Percentiles rank a stretch among this genome's conserved stretches.
These are phyloP conservation scores for Pachliopta kotzebuea DNA, from an alignment of 2,888 invertebrate genomes.

Conservation along the genomic window DNA sequence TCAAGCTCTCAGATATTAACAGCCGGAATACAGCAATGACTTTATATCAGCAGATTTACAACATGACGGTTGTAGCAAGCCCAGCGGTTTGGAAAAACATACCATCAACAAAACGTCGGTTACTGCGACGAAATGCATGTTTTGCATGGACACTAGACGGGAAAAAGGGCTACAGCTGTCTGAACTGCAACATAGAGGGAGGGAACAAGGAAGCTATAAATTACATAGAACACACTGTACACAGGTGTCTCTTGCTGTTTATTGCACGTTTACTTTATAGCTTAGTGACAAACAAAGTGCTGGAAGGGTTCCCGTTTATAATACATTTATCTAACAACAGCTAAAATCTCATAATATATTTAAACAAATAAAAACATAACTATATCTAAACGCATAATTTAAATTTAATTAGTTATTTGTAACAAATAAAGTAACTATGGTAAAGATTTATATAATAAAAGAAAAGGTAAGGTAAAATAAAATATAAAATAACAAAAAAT, in stretches of 20 bases:
- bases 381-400: too few relatives aligned
- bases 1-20: too few relatives aligned
- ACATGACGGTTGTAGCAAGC: background rate
- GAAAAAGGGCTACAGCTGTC: slow-evolving; percentile 2
- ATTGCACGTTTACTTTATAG: slow-evolving; percentile 16
- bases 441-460: too few relatives aligned
- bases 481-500: too few relatives aligned
- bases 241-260: slow-evolving; percentile 18
- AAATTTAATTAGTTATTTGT: too few relatives aligned
- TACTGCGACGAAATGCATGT: background rate
- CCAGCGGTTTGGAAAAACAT: background rate
- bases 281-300: slow-evolving; percentile 13
- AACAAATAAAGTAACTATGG: too few relatives aligned
- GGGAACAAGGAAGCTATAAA: slow-evolving; percentile 12
- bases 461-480: too few relatives aligned
- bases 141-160: background rate
- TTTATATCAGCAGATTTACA: background rate
- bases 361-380: background rate
- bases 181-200: background rate
- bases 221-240: slow-evolving; percentile 18
- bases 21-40: background rate
- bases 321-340: background rate
- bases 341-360: background rate
- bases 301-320: slow-evolving; percentile 9
- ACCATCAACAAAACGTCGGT: background rate